phyloP scores from a whole-genome alignment of 2,888 invertebrate species.

The Halictus quadricinctus region DNA sequence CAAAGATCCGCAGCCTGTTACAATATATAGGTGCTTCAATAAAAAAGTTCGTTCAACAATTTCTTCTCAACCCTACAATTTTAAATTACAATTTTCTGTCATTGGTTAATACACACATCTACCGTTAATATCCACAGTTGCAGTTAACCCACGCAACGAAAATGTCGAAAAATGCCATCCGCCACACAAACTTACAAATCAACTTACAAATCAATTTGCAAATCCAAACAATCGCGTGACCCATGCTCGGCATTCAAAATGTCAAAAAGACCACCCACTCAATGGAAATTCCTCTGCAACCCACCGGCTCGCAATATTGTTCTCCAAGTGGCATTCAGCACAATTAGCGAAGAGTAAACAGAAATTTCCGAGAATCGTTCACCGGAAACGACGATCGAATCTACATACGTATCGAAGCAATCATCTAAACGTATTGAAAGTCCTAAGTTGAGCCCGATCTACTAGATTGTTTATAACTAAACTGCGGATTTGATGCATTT shows the following conservation, averaged over 20 bases:
- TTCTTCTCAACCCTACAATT: too few species aligned
- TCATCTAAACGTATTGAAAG: background rate
- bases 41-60: too few species aligned
- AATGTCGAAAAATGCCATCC: background rate
- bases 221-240: background rate
- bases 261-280: background rate
- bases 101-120: too few species aligned
- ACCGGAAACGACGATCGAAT: background rate
- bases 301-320: background rate
- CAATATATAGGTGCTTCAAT: too few species aligned
- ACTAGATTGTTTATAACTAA: too few species aligned
- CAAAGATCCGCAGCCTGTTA: too few species aligned
- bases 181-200: background rate
- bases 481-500: too few species aligned
- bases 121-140: background rate
- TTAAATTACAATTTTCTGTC: too few species aligned
- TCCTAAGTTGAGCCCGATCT: too few species aligned
- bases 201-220: background rate
- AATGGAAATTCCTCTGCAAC: background rate
- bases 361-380: background rate
- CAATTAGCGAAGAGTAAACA: constrained; percentile 2
- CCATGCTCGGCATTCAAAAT: background rate
- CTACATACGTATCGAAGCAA: background rate
- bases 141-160: background rate
- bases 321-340: background rate